Conservation (phyloP, 2,113 vertebrate genomes). For the Mormyrus iriodes region DNA sequence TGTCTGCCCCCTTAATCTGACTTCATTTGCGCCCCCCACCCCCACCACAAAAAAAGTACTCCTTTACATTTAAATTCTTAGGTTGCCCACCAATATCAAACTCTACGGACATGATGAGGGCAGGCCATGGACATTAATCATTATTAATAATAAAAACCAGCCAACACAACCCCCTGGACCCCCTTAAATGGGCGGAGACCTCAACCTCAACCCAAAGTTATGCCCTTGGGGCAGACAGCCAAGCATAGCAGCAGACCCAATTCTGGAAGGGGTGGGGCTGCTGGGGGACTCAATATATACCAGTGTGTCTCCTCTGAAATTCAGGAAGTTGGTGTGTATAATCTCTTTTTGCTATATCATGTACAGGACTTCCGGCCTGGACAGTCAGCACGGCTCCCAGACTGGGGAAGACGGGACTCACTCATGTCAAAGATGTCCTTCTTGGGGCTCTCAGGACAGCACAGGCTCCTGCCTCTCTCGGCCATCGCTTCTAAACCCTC, state of each 20-base stretch:
- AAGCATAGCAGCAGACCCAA: neutral
- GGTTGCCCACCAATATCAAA: neutral
- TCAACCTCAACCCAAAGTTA: too few relatives aligned
- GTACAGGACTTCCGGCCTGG: neutral
- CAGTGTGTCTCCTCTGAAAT: neutral
- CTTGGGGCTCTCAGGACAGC: slow-evolving; percentile 72
- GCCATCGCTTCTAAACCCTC: slow-evolving; percentile 53
- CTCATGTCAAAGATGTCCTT: slow-evolving; percentile 97
- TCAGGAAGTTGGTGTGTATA: neutral
- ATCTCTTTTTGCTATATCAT: neutral
- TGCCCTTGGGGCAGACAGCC: neutral
- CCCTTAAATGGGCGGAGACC: too few relatives aligned
- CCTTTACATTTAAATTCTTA: neutral
- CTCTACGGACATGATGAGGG: neutral
- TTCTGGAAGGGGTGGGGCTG: neutral
- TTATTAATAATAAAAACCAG: neutral
- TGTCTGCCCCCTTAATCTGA: neutral
- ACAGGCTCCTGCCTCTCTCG: slow-evolving; percentile 31
- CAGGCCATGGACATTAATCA: too few relatives aligned
- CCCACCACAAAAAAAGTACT: neutral
- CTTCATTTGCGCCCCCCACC: neutral
- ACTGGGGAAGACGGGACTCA: slow-evolving; percentile 49
- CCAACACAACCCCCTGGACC: neutral
- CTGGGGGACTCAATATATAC: neutral
- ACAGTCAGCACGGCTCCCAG: neutral